phyloP scores from a whole-genome alignment of 2,113 vertebrate genomes.

The Gallinago media region DNA sequence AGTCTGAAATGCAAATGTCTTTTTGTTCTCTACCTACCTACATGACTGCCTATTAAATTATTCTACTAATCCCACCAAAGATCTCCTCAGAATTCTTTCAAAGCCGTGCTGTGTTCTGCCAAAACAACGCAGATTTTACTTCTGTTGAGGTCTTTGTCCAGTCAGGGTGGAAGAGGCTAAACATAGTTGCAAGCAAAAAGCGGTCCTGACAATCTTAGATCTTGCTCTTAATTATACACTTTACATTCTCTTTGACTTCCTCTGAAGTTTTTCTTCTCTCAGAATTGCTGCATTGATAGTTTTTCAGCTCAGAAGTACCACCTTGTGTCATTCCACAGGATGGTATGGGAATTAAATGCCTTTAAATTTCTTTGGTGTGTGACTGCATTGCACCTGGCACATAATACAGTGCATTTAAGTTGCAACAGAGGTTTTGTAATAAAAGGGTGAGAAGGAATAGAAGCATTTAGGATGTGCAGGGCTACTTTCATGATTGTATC shows the following conservation, averaged over 20 bases:
- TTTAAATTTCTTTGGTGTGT: background rate
- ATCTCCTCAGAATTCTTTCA: background rate
- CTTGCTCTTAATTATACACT: background rate
- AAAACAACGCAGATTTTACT: background rate
- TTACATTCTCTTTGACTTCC: background rate
- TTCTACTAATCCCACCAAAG: background rate
- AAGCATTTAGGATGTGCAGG: background rate
- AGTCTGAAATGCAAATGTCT: slow-evolving; percentile 32
- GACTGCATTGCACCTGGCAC: background rate
- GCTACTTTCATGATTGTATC: background rate
- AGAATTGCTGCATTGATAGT: background rate
- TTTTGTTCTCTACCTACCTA: background rate
- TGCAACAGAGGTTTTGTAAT: background rate
- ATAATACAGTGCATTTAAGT: background rate
- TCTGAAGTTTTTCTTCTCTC: background rate
- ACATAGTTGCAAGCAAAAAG: background rate
- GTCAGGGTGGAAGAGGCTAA: background rate
- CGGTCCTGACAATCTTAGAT: background rate
- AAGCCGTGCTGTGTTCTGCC: background rate
- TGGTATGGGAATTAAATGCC: background rate
- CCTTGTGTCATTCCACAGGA: background rate
- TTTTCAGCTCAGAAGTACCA: background rate
- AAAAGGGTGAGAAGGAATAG: background rate
- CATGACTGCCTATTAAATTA: background rate
- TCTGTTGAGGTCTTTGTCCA: background rate